These are phyloP conservation scores for Morpho deidamia DNA, from an alignment of 2,888 invertebrate genomes.

Conservation along the genomic window DNA sequence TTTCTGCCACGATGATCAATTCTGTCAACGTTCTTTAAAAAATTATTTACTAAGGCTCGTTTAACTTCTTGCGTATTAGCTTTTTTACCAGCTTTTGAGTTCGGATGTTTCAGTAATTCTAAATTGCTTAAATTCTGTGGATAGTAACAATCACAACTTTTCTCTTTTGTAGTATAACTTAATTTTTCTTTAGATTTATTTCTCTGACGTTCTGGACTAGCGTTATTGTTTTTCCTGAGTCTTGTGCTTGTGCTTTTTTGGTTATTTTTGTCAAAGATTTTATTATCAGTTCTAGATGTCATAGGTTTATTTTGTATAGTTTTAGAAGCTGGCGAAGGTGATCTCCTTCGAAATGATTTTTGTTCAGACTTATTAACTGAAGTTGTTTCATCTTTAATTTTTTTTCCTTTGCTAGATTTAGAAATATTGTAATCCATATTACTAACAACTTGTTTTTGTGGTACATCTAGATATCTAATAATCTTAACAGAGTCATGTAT, in stretches of 20 bases:
- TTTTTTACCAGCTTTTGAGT: constrained; percentile 23
- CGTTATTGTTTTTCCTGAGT: not conserved
- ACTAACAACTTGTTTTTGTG: constrained; percentile 13
- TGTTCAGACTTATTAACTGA: not conserved
- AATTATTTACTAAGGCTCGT: constrained; percentile 45
- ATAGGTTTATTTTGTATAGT: constrained; percentile 17
- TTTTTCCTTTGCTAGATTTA: not conserved
- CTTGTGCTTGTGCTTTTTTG: not conserved
- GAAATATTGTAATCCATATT: not conserved
- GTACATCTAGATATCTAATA: constrained; percentile 15
- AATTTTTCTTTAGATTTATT: constrained; percentile 4
- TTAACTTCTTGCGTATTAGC: constrained; percentile 42
- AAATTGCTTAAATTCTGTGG: constrained; percentile 1
- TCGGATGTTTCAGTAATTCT: not conserved
- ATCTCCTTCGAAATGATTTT: constrained; percentile 14
- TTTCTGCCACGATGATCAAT: constrained; percentile 27
- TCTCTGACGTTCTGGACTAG: constrained; percentile 1
- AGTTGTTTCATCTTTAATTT: not conserved
- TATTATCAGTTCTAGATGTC: constrained; percentile 16
- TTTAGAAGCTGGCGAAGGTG: constrained; percentile 23
- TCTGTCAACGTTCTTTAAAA: constrained; percentile 38
- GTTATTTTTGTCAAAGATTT: not conserved
- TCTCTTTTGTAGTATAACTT: constrained; percentile 7
- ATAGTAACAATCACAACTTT: constrained; percentile 1
- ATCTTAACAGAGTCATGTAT: constrained; percentile 23